A percentile compares a stretch with the other conserved stretches of the same genome.
Evolutionary conservation across 2,113 vertebrate species (phyloP).

Genomic region (Gallinago paraguaiae): DNA sequence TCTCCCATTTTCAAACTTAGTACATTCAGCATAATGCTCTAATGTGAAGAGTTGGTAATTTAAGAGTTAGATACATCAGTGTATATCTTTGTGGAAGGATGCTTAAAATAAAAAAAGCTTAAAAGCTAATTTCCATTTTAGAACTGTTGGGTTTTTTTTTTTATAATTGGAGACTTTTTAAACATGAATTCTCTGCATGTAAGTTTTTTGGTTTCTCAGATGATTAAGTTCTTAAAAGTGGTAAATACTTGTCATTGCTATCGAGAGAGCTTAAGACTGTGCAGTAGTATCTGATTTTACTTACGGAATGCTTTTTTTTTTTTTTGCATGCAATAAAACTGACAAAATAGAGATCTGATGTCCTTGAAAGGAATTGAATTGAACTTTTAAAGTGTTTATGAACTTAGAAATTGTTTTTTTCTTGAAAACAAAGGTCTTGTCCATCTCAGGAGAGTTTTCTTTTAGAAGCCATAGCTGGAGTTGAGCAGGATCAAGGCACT

Average conservation of each 20-base stretch:
- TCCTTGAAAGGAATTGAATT: not conserved
- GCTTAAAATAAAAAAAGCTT: not conserved
- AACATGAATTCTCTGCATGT: not conserved
- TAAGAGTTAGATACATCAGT: not conserved
- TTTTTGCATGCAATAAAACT: not conserved
- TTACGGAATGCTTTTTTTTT: not conserved
- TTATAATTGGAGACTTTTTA: not conserved
- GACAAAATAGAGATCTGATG: not conserved
- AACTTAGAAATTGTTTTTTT: not conserved
- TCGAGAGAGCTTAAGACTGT: not conserved
- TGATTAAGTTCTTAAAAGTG: not conserved
- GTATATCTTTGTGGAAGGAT: not conserved
- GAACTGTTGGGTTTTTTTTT: not conserved
- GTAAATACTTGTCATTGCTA: not conserved
- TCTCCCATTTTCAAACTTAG: not conserved
- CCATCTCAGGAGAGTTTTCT: not conserved
- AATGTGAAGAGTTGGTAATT: not conserved
- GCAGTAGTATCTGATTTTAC: not conserved
- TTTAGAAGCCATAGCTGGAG: not conserved
- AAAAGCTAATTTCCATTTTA: not conserved
- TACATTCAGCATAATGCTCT: not conserved
- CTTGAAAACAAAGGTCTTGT: not conserved
- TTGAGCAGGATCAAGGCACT: not conserved
- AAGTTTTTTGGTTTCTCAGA: not conserved
- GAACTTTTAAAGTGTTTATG: not conserved